Evolutionary conservation across 2,888 invertebrate genomes (phyloP).

Genomic region (Steromphala cineraria): DNA sequence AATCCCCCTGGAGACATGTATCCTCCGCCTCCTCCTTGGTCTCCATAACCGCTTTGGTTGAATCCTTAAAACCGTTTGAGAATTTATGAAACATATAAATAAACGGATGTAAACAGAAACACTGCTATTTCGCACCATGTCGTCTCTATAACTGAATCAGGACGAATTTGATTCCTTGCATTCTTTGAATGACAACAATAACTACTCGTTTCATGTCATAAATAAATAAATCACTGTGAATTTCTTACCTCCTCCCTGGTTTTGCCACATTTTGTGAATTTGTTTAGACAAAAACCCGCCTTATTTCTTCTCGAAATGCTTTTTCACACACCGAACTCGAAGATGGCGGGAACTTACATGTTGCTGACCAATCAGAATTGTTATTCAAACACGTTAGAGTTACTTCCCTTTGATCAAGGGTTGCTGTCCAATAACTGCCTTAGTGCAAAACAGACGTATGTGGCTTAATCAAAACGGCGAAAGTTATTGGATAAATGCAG

Average conservation of each 20-base stretch:
- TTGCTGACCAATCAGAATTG: background rate
- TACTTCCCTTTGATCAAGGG: background rate
- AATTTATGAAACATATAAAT: background rate
- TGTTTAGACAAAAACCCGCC: background rate
- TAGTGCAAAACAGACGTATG: too few relatives aligned
- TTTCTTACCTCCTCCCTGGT: constrained; percentile 21
- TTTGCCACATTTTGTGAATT: constrained; percentile 20
- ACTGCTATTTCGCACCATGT: too few relatives aligned
- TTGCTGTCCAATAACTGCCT: background rate
- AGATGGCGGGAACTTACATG: constrained; percentile 30
- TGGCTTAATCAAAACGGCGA: too few relatives aligned
- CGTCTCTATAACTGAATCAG: too few relatives aligned
- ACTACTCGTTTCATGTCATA: too few relatives aligned
- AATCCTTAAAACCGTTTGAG: constrained; percentile 24
- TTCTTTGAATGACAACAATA: too few relatives aligned
- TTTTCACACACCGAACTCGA: background rate
- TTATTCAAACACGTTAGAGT: background rate
- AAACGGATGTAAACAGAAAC: background rate
- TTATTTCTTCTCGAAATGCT: background rate
- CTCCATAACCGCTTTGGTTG: constrained; percentile 36
- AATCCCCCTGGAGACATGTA: constrained; percentile 64
- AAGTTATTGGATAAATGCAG: too few relatives aligned
- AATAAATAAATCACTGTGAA: too few relatives aligned
- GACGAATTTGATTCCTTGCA: background rate
- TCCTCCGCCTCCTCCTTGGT: constrained; percentile 48